phyloP scores from a whole-genome alignment of 2,797 vertebrate species.

The Heterohyrax brucei region DNA sequence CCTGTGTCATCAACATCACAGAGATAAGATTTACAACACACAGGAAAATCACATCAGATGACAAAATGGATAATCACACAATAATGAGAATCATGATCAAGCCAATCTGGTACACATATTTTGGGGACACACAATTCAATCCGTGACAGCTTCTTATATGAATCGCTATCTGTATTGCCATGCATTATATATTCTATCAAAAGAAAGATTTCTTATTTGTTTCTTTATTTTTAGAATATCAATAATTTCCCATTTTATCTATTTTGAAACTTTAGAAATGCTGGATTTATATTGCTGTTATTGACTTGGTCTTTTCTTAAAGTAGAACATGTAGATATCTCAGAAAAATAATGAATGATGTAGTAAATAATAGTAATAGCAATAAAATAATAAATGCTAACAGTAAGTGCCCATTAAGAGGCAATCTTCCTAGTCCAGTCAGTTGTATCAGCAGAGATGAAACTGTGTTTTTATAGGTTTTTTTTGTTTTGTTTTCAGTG shows the following conservation, averaged over 20 bases:
- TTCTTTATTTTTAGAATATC: not conserved
- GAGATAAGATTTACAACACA: too few relatives aligned
- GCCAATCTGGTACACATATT: too few relatives aligned
- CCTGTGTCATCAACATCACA: too few relatives aligned
- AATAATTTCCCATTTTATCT: not conserved
- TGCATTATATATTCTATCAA: not conserved
- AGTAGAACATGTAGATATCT: not conserved
- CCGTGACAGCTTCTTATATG: rapidly evolving
- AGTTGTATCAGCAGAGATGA: too few relatives aligned
- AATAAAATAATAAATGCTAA: slow-evolving; percentile 39
- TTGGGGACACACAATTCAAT: too few relatives aligned
- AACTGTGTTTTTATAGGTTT: too few relatives aligned
- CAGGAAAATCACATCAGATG: too few relatives aligned
- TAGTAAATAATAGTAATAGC: not conserved
- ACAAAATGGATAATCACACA: too few relatives aligned
- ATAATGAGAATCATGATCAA: too few relatives aligned
- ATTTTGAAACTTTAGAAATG: not conserved
- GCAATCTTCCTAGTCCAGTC: too few relatives aligned
- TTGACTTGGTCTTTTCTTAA: slow-evolving; percentile 5
- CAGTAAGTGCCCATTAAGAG: not conserved
- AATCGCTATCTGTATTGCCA: not conserved
- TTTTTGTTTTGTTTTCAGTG: too few relatives aligned
- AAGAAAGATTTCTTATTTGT: not conserved
- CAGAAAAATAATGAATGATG: not conserved
- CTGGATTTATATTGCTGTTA: not conserved